Conservation (phyloP, 2,888 invertebrate genomes). For the Lucinisca nassula region DNA sequence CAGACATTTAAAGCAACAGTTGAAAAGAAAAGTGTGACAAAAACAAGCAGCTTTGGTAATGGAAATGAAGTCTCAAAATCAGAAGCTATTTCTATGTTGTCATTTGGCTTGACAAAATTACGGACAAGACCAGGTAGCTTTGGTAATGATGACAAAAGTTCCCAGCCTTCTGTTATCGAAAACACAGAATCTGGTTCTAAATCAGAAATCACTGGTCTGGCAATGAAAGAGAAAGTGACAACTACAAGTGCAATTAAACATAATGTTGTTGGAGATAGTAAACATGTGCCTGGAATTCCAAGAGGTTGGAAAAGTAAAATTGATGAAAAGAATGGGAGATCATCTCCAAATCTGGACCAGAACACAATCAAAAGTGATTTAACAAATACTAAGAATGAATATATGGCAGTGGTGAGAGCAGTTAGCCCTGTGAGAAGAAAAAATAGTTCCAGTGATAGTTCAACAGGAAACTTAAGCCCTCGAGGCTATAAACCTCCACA, state of each 20-base stretch:
- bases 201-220: not conserved
- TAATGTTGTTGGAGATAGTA: constrained; percentile 27
- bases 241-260: constrained; percentile 21
- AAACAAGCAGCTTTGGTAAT: constrained; percentile 23
- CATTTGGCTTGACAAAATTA: constrained; percentile 61
- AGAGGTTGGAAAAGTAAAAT: constrained; percentile 62
- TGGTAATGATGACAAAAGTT: constrained; percentile 42
- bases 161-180: constrained; percentile 33
- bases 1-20: constrained; percentile 56
- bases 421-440: constrained; percentile 56
- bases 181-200: constrained; percentile 11
- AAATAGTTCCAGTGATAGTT: constrained; percentile 50
- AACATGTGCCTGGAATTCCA: constrained; percentile 57
- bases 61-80: constrained; percentile 35
- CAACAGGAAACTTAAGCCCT: constrained; percentile 58
- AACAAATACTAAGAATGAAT: not conserved
- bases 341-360: not conserved
- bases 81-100: constrained; percentile 48
- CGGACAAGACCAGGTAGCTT: constrained; percentile 55
- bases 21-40: constrained; percentile 45
- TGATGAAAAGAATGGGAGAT: constrained; percentile 5
- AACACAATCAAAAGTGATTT: not conserved
- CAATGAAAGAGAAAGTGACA: not conserved
- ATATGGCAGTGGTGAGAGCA: constrained; percentile 50
- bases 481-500: constrained; percentile 56